These are phyloP conservation scores for Microtus pennsylvanicus DNA, from an alignment of 2,113 vertebrate species.

Conservation along the genomic window DNA sequence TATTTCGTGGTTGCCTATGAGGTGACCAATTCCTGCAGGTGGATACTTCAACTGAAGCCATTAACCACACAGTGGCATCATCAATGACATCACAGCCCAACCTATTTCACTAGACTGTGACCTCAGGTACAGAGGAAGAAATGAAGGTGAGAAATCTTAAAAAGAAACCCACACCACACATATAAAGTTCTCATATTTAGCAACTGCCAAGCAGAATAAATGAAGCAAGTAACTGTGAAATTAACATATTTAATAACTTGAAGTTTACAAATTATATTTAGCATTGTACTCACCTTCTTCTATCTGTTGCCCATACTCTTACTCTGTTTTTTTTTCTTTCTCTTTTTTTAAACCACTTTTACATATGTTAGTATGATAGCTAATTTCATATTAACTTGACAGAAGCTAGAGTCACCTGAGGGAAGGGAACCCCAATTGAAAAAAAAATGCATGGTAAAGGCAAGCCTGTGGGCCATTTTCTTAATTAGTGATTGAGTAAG, in stretches of 20 bases:
- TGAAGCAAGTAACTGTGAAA: neutral
- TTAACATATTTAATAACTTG: constrained; percentile 33
- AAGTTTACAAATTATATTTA: constrained; percentile 44
- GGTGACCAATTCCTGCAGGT: neutral
- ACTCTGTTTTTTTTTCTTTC: neutral
- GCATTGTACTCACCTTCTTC: neutral
- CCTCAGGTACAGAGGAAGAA: neutral
- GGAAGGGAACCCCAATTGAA: neutral
- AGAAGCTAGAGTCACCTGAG: neutral
- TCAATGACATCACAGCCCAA: constrained; percentile 2
- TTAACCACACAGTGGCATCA: constrained; percentile 40
- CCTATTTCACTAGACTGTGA: neutral
- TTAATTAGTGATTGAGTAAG: neutral
- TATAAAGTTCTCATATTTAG: neutral
- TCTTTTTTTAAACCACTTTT: neutral
- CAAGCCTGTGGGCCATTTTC: neutral
- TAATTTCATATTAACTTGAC: neutral
- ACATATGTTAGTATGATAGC: neutral
- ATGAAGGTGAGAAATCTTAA: neutral
- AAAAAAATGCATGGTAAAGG: neutral
- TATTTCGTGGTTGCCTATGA: constrained; percentile 3
- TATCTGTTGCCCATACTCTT: neutral
- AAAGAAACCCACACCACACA: no score
- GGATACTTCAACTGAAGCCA: constrained; percentile 35
- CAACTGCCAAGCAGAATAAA: constrained; percentile 2